phyloP scores from a whole-genome alignment of 1,140 invertebrate genomes.

The Drosophila albomicans region DNA sequence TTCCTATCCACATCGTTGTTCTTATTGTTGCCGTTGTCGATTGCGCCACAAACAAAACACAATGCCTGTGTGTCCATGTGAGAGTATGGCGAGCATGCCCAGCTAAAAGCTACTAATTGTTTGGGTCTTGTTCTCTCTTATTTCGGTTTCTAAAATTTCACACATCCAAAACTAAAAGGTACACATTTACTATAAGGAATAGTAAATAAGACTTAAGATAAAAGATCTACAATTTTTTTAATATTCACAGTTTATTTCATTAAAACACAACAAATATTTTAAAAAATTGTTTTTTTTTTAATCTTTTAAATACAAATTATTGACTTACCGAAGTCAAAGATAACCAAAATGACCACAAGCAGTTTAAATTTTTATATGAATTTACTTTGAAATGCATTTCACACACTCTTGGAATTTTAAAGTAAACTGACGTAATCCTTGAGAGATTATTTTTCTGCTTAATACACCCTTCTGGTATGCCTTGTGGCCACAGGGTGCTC shows the following conservation, averaged over 20 bases:
- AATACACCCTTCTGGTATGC: not conserved
- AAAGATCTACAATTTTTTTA: not conserved
- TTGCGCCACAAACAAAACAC: constrained; percentile 25
- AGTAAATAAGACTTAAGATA: no score
- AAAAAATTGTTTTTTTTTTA: no score
- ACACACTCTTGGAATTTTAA: not conserved
- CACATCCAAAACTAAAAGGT: no score
- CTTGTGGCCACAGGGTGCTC: not conserved
- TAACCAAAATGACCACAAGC: no score
- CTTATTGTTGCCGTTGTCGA: constrained; percentile 29
- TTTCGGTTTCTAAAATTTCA: not conserved
- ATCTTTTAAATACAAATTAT: no score
- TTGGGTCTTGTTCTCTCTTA: not conserved
- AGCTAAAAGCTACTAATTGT: constrained; percentile 11
- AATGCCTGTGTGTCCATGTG: not conserved
- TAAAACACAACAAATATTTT: no score
- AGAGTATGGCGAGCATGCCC: not conserved
- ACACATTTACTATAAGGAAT: no score
- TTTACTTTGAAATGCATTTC: no score
- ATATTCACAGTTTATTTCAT: not conserved
- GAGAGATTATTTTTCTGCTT: not conserved
- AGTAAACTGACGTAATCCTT: not conserved
- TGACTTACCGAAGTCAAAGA: no score
- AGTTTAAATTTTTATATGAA: no score
- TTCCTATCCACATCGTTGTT: constrained; percentile 23